phyloP scores from a whole-genome alignment of 2,888 invertebrate genomes.

The Norana najaformis region DNA sequence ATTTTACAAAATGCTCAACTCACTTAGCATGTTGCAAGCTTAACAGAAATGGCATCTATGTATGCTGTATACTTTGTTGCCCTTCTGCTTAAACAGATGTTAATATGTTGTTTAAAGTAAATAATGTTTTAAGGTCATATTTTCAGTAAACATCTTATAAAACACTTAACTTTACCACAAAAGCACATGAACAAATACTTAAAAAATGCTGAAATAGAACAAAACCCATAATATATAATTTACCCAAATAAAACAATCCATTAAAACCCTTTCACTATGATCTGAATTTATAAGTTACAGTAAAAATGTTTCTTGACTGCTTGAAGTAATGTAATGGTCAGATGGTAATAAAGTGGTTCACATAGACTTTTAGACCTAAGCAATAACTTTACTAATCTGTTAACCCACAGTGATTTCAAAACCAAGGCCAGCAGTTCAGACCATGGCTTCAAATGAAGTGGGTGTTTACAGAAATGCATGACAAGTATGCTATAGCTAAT shows the following conservation, averaged over 20 bases:
- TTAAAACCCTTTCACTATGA: background rate
- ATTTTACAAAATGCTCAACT: background rate
- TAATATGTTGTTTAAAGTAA: background rate
- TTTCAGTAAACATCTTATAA: background rate
- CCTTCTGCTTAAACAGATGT: background rate
- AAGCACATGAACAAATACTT: background rate
- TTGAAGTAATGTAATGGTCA: background rate
- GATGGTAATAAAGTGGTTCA: background rate
- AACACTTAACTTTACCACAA: background rate
- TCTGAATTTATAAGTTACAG: background rate
- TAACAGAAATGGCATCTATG: background rate
- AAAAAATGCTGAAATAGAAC: background rate
- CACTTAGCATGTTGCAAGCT: background rate
- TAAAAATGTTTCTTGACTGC: background rate
- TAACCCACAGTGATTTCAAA: background rate
- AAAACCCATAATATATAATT: background rate
- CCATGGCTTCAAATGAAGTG: background rate
- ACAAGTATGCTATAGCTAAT: background rate
- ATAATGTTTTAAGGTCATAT: too few relatives aligned
- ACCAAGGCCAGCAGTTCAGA: background rate
- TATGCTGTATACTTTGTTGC: background rate
- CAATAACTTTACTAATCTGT: background rate
- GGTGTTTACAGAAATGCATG: background rate
- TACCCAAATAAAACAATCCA: background rate
- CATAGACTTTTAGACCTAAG: background rate